These are phyloP conservation scores for Rhopalosiphum maidis DNA, from an alignment of 1,140 invertebrate genomes.

Conservation along the genomic window DNA sequence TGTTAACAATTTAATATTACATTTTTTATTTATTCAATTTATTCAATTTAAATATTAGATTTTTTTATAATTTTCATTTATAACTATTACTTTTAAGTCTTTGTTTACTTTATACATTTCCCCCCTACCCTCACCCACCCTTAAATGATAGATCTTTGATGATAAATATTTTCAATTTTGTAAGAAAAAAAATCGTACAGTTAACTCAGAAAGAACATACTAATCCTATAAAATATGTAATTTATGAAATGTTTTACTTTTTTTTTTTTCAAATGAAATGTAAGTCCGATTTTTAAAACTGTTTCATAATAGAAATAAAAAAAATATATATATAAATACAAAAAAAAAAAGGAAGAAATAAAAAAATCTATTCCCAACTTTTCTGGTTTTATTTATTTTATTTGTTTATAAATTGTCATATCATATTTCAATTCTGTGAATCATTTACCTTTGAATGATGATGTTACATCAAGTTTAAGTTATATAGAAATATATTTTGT, in stretches of 20 bases:
- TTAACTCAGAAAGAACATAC: constrained; percentile 40
- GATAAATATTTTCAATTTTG: constrained; percentile 38
- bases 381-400: background rate
- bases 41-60: constrained; percentile 57
- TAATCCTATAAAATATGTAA: constrained; percentile 52
- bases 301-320: constrained; percentile 45
- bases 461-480: no score
- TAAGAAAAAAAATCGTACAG: background rate
- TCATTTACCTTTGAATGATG: background rate
- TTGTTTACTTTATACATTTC: constrained; percentile 56
- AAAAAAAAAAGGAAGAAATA: constrained; percentile 44
- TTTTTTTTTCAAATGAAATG: constrained; percentile 42
- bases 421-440: background rate
- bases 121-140: background rate
- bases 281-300: constrained; percentile 31
- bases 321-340: constrained; percentile 5
- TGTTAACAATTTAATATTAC: constrained; percentile 58
- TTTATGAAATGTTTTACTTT: constrained; percentile 16
- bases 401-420: background rate
- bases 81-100: constrained; percentile 55
- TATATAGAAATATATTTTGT: no score
- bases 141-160: constrained; percentile 34
- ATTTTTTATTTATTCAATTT: constrained; percentile 58
- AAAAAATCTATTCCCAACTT: constrained; percentile 16
- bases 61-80: constrained; percentile 58